phyloP scores from a whole-genome alignment of 2,888 invertebrate species.

The Margaritifera margaritifera region DNA sequence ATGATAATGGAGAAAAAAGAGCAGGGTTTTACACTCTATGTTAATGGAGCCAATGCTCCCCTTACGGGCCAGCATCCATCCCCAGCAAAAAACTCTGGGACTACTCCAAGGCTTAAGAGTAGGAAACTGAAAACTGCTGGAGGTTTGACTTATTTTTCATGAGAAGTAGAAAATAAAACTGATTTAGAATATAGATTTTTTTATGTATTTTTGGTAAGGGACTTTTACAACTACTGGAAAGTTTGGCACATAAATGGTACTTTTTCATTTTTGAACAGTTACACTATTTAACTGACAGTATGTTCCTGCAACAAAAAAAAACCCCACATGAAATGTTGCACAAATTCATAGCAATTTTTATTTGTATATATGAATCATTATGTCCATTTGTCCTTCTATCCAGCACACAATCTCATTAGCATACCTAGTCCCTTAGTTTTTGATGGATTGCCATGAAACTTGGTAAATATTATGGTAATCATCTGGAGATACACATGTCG shows the following conservation, averaged over 20 bases:
- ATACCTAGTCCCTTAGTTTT: too few relatives aligned
- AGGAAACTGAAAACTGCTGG: slow-evolving; percentile 56
- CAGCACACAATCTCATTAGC: too few relatives aligned
- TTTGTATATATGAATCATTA: too few relatives aligned
- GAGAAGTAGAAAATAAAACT: background rate
- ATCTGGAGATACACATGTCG: too few relatives aligned
- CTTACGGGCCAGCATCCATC: slow-evolving; percentile 17
- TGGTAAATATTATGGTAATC: too few relatives aligned
- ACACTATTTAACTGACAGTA: background rate
- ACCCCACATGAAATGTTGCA: too few relatives aligned
- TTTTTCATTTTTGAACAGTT: background rate
- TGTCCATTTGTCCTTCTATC: too few relatives aligned
- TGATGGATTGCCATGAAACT: too few relatives aligned
- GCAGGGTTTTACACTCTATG: slow-evolving; percentile 71
- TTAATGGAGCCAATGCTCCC: slow-evolving; percentile 68
- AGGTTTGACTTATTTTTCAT: slow-evolving; percentile 33
- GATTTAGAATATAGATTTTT: background rate
- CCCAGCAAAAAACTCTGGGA: slow-evolving; percentile 8
- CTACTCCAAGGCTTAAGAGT: slow-evolving; percentile 28
- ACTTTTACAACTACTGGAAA: background rate
- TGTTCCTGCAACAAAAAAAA: too few relatives aligned
- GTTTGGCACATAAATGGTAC: background rate
- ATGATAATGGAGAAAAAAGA: slow-evolving; percentile 68
- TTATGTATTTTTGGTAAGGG: background rate
- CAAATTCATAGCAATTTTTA: too few relatives aligned